These are phyloP conservation scores for Rostratula benghalensis DNA, from an alignment of 2,113 vertebrate genomes.

Conservation along the genomic window DNA sequence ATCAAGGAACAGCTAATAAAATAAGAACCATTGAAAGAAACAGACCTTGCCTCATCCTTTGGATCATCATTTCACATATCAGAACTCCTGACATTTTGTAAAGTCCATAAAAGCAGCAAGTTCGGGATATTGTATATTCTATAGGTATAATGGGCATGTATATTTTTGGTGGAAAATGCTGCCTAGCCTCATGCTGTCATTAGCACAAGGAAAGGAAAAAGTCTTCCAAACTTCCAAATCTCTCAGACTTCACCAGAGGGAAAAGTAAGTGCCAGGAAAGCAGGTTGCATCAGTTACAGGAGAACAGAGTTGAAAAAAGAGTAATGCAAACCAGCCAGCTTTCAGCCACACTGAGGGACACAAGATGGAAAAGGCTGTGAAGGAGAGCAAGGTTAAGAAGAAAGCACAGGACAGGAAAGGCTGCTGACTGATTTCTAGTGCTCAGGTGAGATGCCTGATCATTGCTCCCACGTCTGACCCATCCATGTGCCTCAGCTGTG, in stretches of 20 bases:
- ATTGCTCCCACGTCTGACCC: background rate
- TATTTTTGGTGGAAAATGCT: background rate
- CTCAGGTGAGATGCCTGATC: background rate
- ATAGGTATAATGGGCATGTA: background rate
- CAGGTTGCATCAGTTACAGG: background rate
- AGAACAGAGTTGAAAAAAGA: background rate
- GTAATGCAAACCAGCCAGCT: background rate
- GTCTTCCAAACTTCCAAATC: background rate
- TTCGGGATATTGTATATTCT: background rate
- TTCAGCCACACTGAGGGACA: background rate
- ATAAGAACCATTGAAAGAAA: background rate
- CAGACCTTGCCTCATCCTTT: background rate
- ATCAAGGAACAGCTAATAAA: background rate
- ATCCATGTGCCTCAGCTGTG: rapidly evolving
- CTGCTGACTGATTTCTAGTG: background rate
- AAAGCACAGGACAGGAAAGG: background rate
- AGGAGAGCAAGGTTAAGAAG: background rate
- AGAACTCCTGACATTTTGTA: background rate
- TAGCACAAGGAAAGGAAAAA: background rate
- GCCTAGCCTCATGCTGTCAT: background rate
- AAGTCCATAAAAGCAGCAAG: background rate
- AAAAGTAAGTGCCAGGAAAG: background rate
- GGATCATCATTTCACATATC: background rate
- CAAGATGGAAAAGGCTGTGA: background rate
- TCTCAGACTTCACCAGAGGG: background rate